phyloP scores from a whole-genome alignment of 2,797 vertebrate species.

The Mus minutoides region DNA sequence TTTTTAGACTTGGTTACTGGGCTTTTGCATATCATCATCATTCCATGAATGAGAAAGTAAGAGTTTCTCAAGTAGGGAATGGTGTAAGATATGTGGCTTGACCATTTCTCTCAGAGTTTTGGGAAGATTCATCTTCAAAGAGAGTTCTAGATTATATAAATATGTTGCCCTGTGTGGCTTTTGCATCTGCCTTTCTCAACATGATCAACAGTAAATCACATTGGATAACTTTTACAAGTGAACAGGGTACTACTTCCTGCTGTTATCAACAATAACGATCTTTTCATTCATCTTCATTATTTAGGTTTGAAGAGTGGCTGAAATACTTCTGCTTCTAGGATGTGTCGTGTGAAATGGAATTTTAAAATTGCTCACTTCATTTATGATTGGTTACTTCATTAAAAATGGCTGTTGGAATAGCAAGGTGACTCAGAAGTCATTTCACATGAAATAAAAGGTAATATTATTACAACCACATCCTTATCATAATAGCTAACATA shows the following conservation, averaged over 20 bases:
- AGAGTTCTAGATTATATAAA: neutral
- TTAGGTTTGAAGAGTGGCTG: neutral
- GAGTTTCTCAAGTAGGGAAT: neutral
- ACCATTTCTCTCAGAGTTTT: neutral
- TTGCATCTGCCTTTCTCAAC: constrained; percentile 23
- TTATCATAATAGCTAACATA: neutral
- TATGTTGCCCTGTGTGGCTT: neutral
- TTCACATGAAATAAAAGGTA: neutral
- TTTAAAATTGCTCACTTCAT: constrained; percentile 44
- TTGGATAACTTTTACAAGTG: neutral
- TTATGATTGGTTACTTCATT: constrained; percentile 14
- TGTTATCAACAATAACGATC: neutral
- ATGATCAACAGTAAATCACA: neutral
- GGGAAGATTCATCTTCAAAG: neutral
- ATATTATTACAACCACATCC: neutral
- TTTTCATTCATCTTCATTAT: neutral
- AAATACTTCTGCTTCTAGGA: neutral
- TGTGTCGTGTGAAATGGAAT: neutral
- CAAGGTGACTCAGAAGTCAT: neutral
- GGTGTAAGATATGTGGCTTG: neutral
- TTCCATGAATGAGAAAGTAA: neutral
- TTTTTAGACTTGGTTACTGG: neutral
- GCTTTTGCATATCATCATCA: neutral
- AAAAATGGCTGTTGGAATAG: neutral
- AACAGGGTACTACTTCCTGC: neutral